Base-by-base conservation (phyloP, 2,888 invertebrate species). In the Lycaena phlaeas region DNA sequence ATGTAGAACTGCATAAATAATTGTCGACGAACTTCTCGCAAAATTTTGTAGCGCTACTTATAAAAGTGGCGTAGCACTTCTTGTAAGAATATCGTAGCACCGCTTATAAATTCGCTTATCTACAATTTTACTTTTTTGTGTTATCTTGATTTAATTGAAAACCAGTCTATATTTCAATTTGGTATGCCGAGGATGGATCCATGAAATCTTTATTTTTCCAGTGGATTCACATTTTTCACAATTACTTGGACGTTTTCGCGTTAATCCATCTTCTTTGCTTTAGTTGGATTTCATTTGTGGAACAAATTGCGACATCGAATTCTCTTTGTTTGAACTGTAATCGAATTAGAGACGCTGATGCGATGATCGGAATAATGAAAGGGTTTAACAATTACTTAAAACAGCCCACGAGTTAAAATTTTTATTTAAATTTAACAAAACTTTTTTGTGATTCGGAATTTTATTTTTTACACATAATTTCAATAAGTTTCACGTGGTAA, bases 211-310 rank as follows among this genome's bases (percentile, higher is more conserved):
- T 70, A 67, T 68, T 68, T 69, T 62, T 62, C 57, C 54, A 54
- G 50, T 53, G 61, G 68, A 66, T 67, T 64, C 76, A 51, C 79
- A 79, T 79, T 81, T 77, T 79, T 81, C 79, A 76, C 81, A 81
- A 79, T 81, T 81, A 79, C 77, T 75, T 62, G 70, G 77, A 77
- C 74, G 64, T 75, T 76, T 70, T 59, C 68, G 60, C 71, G 67
- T 70, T 76, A 77, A 79, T 79, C 77, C 64, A 74, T 79, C 77
- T 79, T 77, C 74, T 74, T 77, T 76, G 75, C 74, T 64, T 64
- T 60, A 61, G 64, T 61, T 61, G 64, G 71, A 69, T 53, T 77
- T 73, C 69, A 72, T 74, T 77, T 73, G 68, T 51, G 61, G 64
- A 68, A 68, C 67, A 71, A 74, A 75, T 71, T 64, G 61, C 57